These are phyloP conservation scores for Cotesia glomerata DNA, from an alignment of 1,140 invertebrate genomes.

Conservation along the genomic window DNA sequence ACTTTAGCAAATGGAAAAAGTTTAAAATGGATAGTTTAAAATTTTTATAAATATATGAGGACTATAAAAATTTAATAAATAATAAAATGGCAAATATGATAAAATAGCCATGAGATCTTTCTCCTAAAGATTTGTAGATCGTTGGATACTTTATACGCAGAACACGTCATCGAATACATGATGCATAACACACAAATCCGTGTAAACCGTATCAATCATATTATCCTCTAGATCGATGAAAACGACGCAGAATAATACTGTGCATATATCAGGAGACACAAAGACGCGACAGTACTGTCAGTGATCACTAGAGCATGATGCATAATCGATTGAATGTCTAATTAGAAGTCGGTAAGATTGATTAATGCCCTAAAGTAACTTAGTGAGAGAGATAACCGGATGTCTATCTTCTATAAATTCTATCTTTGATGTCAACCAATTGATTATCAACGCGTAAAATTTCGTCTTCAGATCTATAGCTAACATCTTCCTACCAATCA, in stretches of 20 bases:
- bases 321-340: conserved; percentile 2
- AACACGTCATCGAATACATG: conserved; percentile 9
- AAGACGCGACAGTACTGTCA: not conserved
- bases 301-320: not conserved
- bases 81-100: no score
- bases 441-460: not conserved
- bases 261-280: not conserved
- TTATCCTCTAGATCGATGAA: not conserved
- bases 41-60: no score
- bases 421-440: not conserved
- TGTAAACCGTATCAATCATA: not conserved
- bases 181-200: not conserved
- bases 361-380: conserved; percentile 6
- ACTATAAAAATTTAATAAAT: no score
- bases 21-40: no score
- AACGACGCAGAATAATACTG: not conserved
- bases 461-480: not conserved
- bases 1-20: no score
- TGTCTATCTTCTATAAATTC: not conserved
- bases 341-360: conserved; percentile 2
- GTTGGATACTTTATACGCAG: no score
- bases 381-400: not conserved
- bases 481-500: not conserved
- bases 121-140: no score
- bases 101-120: no score